phyloP scores from a whole-genome alignment of 2,797 vertebrate species.

The Pampus argenteus region DNA sequence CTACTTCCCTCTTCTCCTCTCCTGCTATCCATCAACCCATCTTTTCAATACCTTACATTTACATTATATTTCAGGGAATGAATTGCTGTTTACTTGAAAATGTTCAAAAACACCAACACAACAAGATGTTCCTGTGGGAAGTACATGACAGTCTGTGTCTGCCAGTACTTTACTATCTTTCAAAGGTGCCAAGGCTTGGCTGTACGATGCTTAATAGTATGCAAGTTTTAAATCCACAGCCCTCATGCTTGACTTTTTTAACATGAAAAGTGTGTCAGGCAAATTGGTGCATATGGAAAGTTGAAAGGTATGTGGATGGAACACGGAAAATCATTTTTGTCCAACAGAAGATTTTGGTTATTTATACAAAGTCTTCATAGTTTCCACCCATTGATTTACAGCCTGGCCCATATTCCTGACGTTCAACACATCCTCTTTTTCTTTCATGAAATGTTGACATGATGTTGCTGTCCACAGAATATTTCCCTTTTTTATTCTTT shows the following conservation, averaged over 20 bases:
- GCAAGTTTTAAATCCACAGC: background rate
- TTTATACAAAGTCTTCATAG: slow-evolving; percentile 48
- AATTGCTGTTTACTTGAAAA: slow-evolving; percentile 16
- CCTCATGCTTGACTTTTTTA: slow-evolving; percentile 2
- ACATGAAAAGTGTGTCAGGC: slow-evolving; percentile 43
- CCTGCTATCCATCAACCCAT: slow-evolving; percentile 26
- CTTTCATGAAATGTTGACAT: slow-evolving; percentile 32
- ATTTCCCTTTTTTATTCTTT: slow-evolving; percentile 47
- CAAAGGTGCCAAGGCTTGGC: background rate
- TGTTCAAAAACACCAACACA: slow-evolving; percentile 2
- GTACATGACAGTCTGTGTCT: background rate
- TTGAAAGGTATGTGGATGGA: slow-evolving; percentile 36
- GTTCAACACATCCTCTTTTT: slow-evolving; percentile 48
- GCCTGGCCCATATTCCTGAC: slow-evolving; percentile 46
- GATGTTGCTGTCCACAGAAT: slow-evolving; percentile 38
- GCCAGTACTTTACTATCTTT: background rate
- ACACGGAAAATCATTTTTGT: slow-evolving; percentile 46
- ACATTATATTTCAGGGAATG: slow-evolving; percentile 15
- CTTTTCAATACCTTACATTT: slow-evolving; percentile 24
- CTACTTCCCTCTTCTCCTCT: slow-evolving; percentile 25
- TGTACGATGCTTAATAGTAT: background rate
- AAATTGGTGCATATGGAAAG: slow-evolving; percentile 50
- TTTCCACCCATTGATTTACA: slow-evolving; percentile 70
- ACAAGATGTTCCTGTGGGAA: background rate
- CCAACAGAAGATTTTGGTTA: slow-evolving; percentile 42